phyloP scores from a whole-genome alignment of 2,113 vertebrate genomes.

The Alouatta palliata region DNA sequence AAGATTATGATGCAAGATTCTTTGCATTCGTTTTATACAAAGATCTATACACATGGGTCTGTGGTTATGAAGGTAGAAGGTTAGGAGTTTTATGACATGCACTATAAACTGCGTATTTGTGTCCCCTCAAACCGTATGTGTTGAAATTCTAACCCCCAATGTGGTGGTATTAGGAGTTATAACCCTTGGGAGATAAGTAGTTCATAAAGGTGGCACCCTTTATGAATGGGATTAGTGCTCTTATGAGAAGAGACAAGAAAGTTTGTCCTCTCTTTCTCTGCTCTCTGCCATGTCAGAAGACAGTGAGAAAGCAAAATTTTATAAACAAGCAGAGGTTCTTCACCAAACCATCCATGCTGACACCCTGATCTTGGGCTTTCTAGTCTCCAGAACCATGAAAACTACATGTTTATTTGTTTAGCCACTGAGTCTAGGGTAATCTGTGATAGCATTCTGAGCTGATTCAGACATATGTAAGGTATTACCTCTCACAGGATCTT shows the following conservation, averaged over 20 bases:
- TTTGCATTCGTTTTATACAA: too few relatives aligned
- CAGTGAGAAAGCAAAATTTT: background rate
- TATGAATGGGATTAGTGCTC: too few relatives aligned
- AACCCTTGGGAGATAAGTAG: too few relatives aligned
- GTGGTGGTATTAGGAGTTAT: rapidly evolving
- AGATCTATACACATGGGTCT: background rate
- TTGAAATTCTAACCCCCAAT: background rate
- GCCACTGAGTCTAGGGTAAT: background rate
- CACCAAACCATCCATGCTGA: background rate
- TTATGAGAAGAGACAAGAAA: background rate
- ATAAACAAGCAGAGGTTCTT: background rate
- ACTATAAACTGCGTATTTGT: background rate
- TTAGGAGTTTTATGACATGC: background rate
- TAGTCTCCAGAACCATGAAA: background rate
- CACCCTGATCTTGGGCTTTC: background rate
- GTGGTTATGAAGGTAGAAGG: background rate
- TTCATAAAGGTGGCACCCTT: background rate
- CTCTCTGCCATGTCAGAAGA: background rate
- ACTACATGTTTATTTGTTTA: background rate
- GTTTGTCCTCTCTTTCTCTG: too few relatives aligned
- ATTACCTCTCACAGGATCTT: background rate
- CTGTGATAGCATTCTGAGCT: background rate
- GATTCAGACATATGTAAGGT: background rate
- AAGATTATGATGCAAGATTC: background rate
- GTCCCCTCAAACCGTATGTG: too few relatives aligned